These are phyloP conservation scores for Remorina albescens DNA, from an alignment of 2,797 vertebrate species.

Conservation along the genomic window DNA sequence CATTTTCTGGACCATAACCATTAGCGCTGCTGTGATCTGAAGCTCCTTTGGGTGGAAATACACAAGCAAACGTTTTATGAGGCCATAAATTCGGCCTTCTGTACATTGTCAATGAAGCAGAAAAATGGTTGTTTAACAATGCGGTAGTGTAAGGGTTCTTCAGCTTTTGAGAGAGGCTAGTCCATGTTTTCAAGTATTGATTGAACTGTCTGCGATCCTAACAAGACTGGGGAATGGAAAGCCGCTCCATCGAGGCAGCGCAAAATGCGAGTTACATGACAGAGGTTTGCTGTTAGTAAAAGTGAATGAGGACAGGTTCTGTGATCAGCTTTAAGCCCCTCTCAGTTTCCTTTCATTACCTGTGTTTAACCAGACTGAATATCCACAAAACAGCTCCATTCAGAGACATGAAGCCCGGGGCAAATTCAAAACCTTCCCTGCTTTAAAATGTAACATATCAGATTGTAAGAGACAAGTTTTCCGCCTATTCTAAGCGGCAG, in stretches of 20 bases:
- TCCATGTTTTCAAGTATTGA: constrained; percentile 53
- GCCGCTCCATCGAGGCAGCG: neutral
- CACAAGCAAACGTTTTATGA: constrained; percentile 50
- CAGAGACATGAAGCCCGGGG: neutral
- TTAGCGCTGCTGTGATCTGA: constrained; percentile 36
- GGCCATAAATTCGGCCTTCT: constrained; percentile 42
- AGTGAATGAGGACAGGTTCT: constrained; percentile 14
- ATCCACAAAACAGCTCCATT: neutral
- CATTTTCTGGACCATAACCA: constrained; percentile 48
- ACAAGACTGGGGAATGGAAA: constrained; percentile 7
- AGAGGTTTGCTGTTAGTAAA: neutral
- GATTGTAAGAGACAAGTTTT: no score
- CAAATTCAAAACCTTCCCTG: neutral
- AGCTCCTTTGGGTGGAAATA: constrained; percentile 42
- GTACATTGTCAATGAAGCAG: constrained; percentile 36
- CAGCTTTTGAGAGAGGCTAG: constrained; percentile 17
- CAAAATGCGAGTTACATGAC: neutral
- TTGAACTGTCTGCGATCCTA: constrained; percentile 38
- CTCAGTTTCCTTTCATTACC: neutral
- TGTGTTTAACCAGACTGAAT: neutral
- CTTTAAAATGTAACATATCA: neutral
- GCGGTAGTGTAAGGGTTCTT: constrained; percentile 21
- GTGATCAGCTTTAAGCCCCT: neutral
- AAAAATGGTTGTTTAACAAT: constrained; percentile 30
- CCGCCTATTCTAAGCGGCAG: neutral